Percentiles rank a stretch among this genome's conserved stretches.
phyloP scores from a whole-genome alignment of 2,113 vertebrate species.

The Madoqua kirkii region DNA sequence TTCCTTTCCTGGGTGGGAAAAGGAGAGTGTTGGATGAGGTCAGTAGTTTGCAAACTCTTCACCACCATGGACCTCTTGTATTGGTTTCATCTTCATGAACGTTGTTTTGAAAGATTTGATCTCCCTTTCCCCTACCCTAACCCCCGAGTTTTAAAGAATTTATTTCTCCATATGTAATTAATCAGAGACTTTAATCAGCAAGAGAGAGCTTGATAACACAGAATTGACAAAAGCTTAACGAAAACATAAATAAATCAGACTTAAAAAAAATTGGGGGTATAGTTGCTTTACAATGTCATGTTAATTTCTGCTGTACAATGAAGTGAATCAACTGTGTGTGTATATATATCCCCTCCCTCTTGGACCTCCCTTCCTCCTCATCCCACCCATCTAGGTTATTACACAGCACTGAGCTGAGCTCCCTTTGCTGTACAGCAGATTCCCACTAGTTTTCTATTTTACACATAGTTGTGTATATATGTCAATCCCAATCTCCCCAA shows the following conservation, averaged over 20 bases:
- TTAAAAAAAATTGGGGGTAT: neutral
- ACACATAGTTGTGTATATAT: neutral
- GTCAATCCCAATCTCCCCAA: neutral
- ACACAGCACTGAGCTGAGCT: neutral
- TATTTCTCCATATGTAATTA: neutral
- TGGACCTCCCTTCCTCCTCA: neutral
- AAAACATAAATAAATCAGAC: neutral
- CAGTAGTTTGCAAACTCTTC: neutral
- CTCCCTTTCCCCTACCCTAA: neutral
- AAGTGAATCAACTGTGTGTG: neutral
- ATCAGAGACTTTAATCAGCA: neutral
- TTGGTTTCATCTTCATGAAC: neutral
- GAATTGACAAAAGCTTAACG: neutral
- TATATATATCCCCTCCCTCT: neutral
- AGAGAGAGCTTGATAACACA: neutral
- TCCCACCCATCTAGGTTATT: neutral
- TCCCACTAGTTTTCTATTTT: neutral
- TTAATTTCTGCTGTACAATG: neutral
- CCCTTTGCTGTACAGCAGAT: neutral
- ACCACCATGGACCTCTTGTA: neutral
- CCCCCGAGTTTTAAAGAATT: neutral
- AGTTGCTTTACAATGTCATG: neutral
- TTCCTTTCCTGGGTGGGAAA: neutral
- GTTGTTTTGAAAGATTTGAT: neutral
- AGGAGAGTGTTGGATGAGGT: neutral